Conservation (phyloP, 2,888 invertebrate species). For the Smittia sp. region DNA sequence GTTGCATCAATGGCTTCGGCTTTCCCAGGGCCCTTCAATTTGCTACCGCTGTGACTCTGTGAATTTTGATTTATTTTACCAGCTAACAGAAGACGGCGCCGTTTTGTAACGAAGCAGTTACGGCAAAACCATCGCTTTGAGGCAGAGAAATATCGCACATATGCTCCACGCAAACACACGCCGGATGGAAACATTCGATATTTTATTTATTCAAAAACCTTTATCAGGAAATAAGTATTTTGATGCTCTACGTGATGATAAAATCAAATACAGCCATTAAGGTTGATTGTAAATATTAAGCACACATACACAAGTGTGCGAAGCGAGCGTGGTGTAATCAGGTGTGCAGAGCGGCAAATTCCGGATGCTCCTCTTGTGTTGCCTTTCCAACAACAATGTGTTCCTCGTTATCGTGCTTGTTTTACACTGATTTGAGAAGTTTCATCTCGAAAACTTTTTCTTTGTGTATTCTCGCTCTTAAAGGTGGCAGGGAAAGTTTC, state of each 20-base stretch:
- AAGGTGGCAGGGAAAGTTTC: not conserved
- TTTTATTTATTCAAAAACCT: conserved; percentile 16
- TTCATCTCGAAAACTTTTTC: not conserved
- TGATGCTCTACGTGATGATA: conserved; percentile 24
- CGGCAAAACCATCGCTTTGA: not conserved
- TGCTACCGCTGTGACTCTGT: not conserved
- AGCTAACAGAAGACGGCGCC: not conserved
- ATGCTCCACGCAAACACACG: not conserved
- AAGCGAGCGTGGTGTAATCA: not conserved
- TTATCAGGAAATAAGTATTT: conserved; percentile 15
- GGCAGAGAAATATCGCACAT: not conserved
- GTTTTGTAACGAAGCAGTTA: too few species aligned
- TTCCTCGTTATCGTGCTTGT: conserved; percentile 3
- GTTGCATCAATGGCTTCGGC: too few species aligned
- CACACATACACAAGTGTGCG: not conserved
- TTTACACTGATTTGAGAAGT: conserved; percentile 12
- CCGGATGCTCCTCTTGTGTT: not conserved
- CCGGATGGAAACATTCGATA: not conserved
- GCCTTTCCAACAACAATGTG: not conserved
- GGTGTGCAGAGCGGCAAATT: not conserved
- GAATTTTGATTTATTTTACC: conserved; percentile 5
- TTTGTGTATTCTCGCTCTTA: not conserved
- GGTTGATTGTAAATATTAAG: conserved; percentile 16
- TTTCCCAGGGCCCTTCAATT: too few species aligned
- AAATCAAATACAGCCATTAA: conserved; percentile 22